A percentile compares a stretch with the other conserved stretches of the same genome.
Conservation (phyloP, 2,888 invertebrate species). For the Copidosoma aretas region DNA sequence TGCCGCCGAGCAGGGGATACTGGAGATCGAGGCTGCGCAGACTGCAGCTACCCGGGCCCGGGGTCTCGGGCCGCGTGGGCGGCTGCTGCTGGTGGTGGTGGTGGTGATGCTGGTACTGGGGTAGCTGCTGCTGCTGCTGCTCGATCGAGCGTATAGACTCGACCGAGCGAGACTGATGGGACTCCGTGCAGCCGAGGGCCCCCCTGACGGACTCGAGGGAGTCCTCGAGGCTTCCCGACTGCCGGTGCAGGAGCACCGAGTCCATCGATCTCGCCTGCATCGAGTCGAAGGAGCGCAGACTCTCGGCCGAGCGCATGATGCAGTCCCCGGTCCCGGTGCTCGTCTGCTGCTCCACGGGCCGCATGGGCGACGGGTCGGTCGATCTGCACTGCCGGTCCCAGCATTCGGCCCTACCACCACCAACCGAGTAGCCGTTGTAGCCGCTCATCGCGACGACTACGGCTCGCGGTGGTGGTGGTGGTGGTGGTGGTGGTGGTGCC, state of each 20-base stretch:
- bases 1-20: constrained; percentile 45
- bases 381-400: constrained; percentile 60
- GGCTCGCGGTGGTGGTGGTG: constrained; percentile 51
- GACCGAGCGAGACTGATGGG: constrained; percentile 50
- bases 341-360: constrained; percentile 46
- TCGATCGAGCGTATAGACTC: constrained; percentile 50
- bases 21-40: constrained; percentile 50
- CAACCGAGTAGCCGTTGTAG: constrained; percentile 14
- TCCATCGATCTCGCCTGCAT: constrained; percentile 60
- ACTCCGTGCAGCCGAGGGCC: constrained; percentile 5
- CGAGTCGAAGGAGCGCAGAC: constrained; percentile 60
- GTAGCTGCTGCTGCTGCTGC: background rate
- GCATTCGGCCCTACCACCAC: constrained; percentile 41
- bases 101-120: background rate
- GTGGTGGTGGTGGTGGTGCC: constrained; percentile 40
- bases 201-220: constrained; percentile 24
- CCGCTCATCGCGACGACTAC: constrained; percentile 38
- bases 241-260: constrained; percentile 53
- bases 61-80: constrained; percentile 24
- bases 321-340: background rate
- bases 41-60: constrained; percentile 43
- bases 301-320: constrained; percentile 52
- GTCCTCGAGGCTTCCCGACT: constrained; percentile 45
- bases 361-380: constrained; percentile 59
- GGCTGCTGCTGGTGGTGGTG: background rate